Conservation (phyloP, 2,888 invertebrate genomes). For the Tethea ocularis region DNA sequence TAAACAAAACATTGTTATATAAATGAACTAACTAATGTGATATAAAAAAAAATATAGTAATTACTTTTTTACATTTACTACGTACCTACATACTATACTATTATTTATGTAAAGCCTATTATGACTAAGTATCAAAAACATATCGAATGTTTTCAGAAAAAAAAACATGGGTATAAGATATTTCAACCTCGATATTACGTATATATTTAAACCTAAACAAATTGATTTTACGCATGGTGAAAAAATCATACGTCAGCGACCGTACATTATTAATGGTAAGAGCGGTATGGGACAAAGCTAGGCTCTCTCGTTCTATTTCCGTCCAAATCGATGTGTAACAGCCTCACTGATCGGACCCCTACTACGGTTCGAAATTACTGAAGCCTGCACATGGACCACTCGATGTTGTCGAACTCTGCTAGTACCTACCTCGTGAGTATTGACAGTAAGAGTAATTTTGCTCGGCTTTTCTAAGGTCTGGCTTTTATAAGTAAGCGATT, state of each 20-base stretch:
- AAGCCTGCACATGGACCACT: not conserved
- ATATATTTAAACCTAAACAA: too few relatives aligned
- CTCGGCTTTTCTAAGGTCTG: not conserved
- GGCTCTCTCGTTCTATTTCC: constrained; percentile 21
- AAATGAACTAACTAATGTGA: too few relatives aligned
- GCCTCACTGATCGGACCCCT: constrained; percentile 7
- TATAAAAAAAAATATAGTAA: too few relatives aligned
- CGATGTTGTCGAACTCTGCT: not conserved
- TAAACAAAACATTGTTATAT: too few relatives aligned
- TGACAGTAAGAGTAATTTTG: constrained; percentile 9
- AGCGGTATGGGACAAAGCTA: constrained; percentile 17
- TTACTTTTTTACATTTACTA: too few relatives aligned
- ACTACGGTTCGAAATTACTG: not conserved
- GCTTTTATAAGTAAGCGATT: constrained; percentile 9
- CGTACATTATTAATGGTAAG: not conserved
- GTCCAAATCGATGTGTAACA: constrained; percentile 22
- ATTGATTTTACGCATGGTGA: not conserved
- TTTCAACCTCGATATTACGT: too few relatives aligned
- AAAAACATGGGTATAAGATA: too few relatives aligned
- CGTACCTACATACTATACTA: too few relatives aligned
- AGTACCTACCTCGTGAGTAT: not conserved
- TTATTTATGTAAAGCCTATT: too few relatives aligned
- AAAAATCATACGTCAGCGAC: not conserved
- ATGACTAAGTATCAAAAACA: too few relatives aligned
- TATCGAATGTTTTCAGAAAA: too few relatives aligned